Base-by-base conservation (phyloP, 1,140 invertebrate species). In the Goniozus legneri region DNA sequence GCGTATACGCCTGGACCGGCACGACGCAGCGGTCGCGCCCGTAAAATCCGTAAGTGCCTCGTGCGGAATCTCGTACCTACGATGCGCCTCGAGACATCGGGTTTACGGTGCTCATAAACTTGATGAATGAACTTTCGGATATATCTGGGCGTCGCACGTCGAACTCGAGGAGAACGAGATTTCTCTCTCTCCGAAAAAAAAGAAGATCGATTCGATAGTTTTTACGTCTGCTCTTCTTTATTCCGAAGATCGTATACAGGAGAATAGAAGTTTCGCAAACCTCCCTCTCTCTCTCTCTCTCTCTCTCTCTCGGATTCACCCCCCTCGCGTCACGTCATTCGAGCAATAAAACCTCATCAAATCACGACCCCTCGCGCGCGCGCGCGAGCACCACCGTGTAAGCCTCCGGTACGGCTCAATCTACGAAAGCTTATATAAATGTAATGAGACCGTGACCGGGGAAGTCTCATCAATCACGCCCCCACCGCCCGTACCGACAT, bases 371-470 rank as follows among this genome's bases (percentile, higher is more conserved):
- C 61, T 61, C 58, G 60, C 63, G 59, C n/a, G n/a, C n/a, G n/a
- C n/a, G n/a, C n/a, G n/a, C n/a, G n/a, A n/a, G n/a, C n/a, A n/a
- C 64, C 60, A 55, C 51, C 58, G 52, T 56, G 62, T 74, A 73
- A 76, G 71, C 71, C 64, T 56, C 51, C 56, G n/a, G 64, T 61
- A 62, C 50, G 58, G 67, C 66, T 70, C 69, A 72, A 76, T 76
- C 70, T 75, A 73, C 67, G 64, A 65, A 70, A 76, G 73, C 71
- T 76, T 76, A 76, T 76, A 76, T 69, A 76, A 71, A 68, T 72
- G 72, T 76, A 76, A 75, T 76, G 72, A 76, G 73, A 76, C 69
- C 67, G 67, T 71, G 66, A 67, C 63, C 65, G 57, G 52, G 64
- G 58, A 34, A 47, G 62, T 53, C 70, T 76, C 73, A 76, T 76